Evolutionary conservation across 2,888 invertebrate genomes (phyloP).

Genomic region (Lasioglossum malachurum): DNA sequence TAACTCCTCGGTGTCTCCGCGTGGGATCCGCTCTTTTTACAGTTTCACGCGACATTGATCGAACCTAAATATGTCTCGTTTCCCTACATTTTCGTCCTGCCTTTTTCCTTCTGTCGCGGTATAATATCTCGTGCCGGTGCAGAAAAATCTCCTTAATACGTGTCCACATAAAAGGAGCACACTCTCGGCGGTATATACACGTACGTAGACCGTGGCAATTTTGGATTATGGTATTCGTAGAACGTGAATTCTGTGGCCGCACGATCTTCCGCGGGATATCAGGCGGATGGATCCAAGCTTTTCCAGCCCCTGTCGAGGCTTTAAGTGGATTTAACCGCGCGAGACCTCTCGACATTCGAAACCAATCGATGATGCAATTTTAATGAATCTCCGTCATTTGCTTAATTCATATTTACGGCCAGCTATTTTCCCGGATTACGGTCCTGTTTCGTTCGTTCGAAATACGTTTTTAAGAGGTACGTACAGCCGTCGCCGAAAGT

Average conservation of each 20-base stretch:
- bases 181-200: conserved; percentile 6
- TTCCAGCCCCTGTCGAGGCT: conserved; percentile 13
- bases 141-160: conserved; percentile 31
- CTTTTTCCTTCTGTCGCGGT: not conserved
- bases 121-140: not conserved
- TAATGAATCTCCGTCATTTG: conserved; percentile 59
- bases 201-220: conserved; percentile 24
- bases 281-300: conserved; percentile 26
- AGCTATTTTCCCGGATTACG: conserved; percentile 41
- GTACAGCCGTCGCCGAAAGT: not conserved
- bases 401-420: conserved; percentile 60
- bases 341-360: conserved; percentile 49
- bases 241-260: conserved; percentile 19
- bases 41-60: conserved; percentile 67
- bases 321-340: conserved; percentile 55
- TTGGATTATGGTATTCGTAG: conserved; percentile 32
- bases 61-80: conserved; percentile 53
- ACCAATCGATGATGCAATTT: conserved; percentile 63
- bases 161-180: conserved; percentile 17
- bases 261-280: conserved; percentile 39
- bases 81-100: not conserved
- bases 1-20: not conserved
- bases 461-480: conserved; percentile 26
- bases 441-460: conserved; percentile 22
- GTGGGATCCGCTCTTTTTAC: conserved; percentile 45